These are phyloP conservation scores for Motacilla alba DNA, from an alignment of 2,113 vertebrate genomes.

Conservation along the genomic window DNA sequence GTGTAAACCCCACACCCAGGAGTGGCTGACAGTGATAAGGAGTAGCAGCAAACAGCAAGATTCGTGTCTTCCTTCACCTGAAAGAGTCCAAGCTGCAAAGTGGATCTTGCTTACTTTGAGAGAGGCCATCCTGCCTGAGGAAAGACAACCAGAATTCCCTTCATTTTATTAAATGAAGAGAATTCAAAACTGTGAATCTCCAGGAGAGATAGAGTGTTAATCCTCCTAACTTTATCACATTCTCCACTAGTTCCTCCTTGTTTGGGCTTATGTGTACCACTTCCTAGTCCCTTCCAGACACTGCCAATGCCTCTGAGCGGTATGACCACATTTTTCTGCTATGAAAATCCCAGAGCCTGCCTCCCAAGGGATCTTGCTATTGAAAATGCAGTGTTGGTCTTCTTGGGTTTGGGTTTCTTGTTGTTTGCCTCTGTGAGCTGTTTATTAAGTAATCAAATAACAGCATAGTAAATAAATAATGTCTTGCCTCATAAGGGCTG, in stretches of 20 bases:
- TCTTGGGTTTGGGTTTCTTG: slow-evolving; percentile 8
- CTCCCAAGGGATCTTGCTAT: slow-evolving; percentile 41
- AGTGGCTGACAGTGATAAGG: background rate
- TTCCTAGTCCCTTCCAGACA: background rate
- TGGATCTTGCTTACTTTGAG: background rate
- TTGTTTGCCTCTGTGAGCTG: slow-evolving; percentile 28
- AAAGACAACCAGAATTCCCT: background rate
- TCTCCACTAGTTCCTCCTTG: background rate
- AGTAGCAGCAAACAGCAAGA: background rate
- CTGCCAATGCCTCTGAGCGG: background rate
- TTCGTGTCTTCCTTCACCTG: background rate
- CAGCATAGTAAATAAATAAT: slow-evolving; percentile 9
- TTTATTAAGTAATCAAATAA: slow-evolving; percentile 37
- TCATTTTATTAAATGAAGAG: background rate
- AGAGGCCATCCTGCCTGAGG: background rate
- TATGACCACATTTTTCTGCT: slow-evolving; percentile 28
- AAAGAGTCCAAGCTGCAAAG: background rate
- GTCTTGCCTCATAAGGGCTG: background rate
- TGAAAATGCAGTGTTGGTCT: slow-evolving; percentile 8
- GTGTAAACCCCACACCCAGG: background rate
- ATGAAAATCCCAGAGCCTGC: slow-evolving; percentile 19
- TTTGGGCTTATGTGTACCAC: background rate
- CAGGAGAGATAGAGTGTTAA: background rate
- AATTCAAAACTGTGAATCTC: background rate
- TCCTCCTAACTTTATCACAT: background rate